Percentiles rank a stretch among this genome's conserved stretches.
Evolutionary conservation across 92 coral and sea anemone species (phyloP).

Genomic region (Phenganax marumi): DNA sequence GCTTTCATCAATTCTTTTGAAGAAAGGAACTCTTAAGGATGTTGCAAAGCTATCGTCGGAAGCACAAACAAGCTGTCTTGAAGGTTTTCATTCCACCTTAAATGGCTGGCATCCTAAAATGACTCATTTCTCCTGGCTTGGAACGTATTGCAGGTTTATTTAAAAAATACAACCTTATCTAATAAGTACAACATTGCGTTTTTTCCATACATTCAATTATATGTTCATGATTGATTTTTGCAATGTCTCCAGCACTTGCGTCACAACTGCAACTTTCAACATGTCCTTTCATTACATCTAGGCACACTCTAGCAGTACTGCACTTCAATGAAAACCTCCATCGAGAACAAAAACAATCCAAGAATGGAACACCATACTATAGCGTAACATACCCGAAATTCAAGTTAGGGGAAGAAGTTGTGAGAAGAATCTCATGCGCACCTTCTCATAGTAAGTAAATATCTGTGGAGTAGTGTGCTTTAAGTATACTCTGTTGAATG

Average conservation of each 20-base stretch:
- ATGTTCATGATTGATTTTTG: too few species aligned
- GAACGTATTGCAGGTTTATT: too few species aligned
- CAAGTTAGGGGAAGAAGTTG: constrained; percentile 36
- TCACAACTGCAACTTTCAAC: too few species aligned
- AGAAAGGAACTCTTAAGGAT: constrained; percentile 38
- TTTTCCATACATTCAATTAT: too few species aligned
- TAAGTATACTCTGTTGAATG: too few species aligned
- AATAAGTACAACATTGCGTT: too few species aligned
- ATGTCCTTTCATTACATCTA: not conserved
- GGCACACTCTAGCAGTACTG: constrained; percentile 17
- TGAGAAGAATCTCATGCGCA: not conserved
- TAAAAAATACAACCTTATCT: too few species aligned
- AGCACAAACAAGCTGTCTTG: constrained; percentile 54
- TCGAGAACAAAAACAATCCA: not conserved
- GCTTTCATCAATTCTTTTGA: constrained; percentile 33
- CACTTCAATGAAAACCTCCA: constrained; percentile 36
- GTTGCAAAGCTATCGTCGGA: constrained; percentile 35
- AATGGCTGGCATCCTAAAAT: not conserved
- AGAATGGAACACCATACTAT: constrained; percentile 11
- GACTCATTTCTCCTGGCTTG: too few species aligned
- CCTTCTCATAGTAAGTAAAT: constrained; percentile 12
- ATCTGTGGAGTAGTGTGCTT: too few species aligned
- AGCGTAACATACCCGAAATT: constrained; percentile 29
- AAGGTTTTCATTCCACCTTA: constrained; percentile 50
- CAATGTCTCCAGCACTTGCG: too few species aligned